Evolutionary conservation across 2,113 vertebrate genomes (phyloP).

Genomic region (Urocitellus parryii): DNA sequence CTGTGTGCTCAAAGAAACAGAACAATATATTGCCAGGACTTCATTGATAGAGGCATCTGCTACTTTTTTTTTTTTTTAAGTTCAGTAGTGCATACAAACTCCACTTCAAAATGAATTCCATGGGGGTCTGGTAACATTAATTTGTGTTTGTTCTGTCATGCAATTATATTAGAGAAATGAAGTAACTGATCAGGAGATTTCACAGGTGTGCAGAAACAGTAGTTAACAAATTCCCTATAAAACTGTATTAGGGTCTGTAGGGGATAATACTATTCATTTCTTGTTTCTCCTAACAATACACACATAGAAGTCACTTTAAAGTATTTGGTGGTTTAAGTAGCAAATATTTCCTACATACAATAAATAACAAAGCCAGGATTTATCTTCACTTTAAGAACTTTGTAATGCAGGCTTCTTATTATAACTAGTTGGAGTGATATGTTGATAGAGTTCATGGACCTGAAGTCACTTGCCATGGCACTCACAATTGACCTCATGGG

Average conservation of each 20-base stretch:
- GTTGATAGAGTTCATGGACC: background rate
- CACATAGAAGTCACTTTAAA: background rate
- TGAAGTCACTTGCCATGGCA: background rate
- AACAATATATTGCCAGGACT: background rate
- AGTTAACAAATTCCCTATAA: slow-evolving; percentile 49
- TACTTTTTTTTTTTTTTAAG: slow-evolving; percentile 3
- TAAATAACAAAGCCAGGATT: background rate
- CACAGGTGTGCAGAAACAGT: slow-evolving; percentile 42
- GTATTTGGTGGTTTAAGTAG: slow-evolving; percentile 1
- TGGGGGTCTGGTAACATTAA: background rate
- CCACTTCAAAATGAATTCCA: slow-evolving; percentile 51
- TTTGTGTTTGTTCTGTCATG: slow-evolving; percentile 64
- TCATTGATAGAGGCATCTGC: slow-evolving; percentile 65
- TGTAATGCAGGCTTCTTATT: background rate
- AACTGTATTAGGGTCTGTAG: background rate
- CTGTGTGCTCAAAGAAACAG: background rate
- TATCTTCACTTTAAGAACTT: background rate
- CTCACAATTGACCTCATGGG: background rate
- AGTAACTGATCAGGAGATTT: slow-evolving; percentile 39
- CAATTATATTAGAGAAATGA: slow-evolving; percentile 48
- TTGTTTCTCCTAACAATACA: background rate
- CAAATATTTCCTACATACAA: background rate
- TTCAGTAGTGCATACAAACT: slow-evolving; percentile 49
- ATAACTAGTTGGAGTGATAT: background rate
- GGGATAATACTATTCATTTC: slow-evolving; percentile 19